A percentile compares a stretch with the other conserved stretches of the same genome.
Evolutionary conservation across 2,888 invertebrate species (phyloP).

Genomic region (Tethea ocularis): DNA sequence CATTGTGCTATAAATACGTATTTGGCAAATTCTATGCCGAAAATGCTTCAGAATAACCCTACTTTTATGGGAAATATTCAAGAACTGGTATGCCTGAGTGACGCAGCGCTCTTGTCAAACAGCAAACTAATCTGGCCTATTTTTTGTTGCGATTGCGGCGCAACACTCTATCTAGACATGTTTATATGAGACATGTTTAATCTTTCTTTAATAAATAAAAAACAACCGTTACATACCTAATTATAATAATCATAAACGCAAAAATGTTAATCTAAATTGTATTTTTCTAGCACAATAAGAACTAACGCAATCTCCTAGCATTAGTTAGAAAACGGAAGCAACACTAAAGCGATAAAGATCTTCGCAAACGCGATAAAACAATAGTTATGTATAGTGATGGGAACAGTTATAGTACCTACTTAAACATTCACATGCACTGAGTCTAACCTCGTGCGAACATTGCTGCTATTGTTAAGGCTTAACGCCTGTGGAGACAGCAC

Average conservation of each 20-base stretch:
- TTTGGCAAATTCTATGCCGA: too few species aligned
- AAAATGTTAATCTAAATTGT: neutral
- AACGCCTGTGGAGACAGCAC: conserved; percentile 20
- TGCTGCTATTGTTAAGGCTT: conserved; percentile 33
- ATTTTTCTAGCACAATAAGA: conserved; percentile 1
- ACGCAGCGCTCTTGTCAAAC: too few species aligned
- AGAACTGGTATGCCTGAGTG: too few species aligned
- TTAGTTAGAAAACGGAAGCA: conserved; percentile 38
- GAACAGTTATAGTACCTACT: conserved; percentile 32
- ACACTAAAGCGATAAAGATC: conserved; percentile 42
- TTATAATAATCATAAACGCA: neutral
- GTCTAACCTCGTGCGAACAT: conserved; percentile 53
- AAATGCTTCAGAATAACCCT: too few species aligned
- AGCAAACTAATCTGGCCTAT: too few species aligned
- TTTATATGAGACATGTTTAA: too few species aligned
- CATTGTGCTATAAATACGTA: too few species aligned
- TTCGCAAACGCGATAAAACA: conserved; percentile 34
- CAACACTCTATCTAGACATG: too few species aligned
- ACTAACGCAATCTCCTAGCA: neutral
- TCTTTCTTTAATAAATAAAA: too few species aligned
- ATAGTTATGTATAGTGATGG: conserved; percentile 20
- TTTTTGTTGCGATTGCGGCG: too few species aligned
- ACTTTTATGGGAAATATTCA: too few species aligned
- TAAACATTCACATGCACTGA: conserved; percentile 39
- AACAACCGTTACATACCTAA: neutral